A percentile compares a stretch with the other conserved stretches of the same genome.
phyloP scores from a whole-genome alignment of 1,140 invertebrate species.

The Melanaphis sacchari region DNA sequence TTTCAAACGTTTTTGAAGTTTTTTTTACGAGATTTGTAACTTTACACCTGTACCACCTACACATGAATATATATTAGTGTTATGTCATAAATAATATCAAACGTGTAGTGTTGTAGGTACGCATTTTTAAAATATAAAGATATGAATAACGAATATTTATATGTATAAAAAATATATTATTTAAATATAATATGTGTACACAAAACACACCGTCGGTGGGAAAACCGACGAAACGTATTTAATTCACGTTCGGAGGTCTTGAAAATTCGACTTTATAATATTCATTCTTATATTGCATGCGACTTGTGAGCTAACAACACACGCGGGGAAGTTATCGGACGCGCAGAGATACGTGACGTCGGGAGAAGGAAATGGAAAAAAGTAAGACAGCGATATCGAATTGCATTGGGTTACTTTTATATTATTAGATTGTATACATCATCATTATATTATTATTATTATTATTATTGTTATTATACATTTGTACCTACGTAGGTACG shows the following conservation, averaged over 20 bases:
- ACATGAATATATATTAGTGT: neutral
- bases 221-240: neutral
- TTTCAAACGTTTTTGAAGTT: conserved; percentile 9
- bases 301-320: neutral
- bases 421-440: neutral
- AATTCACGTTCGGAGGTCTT: neutral
- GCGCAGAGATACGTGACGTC: too few species aligned
- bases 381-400: conserved; percentile 9
- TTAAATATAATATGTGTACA: neutral
- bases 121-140: neutral
- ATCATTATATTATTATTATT: neutral
- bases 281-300: neutral
- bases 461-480: neutral
- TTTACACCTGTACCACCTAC: neutral
- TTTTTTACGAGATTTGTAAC: neutral
- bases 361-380: neutral
- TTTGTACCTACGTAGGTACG: neutral
- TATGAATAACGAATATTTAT: neutral
- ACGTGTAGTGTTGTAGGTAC: neutral
- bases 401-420: conserved; percentile 13
- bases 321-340: neutral
- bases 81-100: conserved; percentile 17
- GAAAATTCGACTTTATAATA: neutral
- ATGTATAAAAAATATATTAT: neutral
- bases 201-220: neutral